Evolutionary conservation across 2,113 vertebrate species (phyloP).

Genomic region (Indri indri): DNA sequence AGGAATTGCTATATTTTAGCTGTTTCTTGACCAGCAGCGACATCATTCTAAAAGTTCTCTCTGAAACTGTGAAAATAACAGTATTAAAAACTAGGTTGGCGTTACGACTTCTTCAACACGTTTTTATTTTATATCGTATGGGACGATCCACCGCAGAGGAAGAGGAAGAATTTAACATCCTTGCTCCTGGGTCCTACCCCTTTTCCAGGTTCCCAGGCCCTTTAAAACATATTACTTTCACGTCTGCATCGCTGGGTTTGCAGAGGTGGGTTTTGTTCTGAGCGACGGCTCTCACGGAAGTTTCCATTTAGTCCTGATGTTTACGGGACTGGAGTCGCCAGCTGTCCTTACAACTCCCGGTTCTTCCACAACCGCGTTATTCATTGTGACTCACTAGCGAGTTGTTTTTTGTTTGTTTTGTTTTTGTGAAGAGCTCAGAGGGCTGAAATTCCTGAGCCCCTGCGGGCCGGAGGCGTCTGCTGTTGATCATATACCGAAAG

Average conservation of each 20-base stretch:
- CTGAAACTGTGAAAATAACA: background rate
- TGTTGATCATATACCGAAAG: fast-evolving
- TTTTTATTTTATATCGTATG: background rate
- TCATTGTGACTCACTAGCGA: fast-evolving
- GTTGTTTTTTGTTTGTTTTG: background rate
- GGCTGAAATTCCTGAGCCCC: fast-evolving
- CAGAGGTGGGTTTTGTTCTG: background rate
- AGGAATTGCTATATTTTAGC: fast-evolving
- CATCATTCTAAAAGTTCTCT: background rate
- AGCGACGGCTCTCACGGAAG: background rate
- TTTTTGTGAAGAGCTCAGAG: background rate
- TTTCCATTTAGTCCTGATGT: background rate
- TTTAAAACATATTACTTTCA: fast-evolving
- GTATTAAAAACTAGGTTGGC: background rate
- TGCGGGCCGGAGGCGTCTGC: too few species aligned
- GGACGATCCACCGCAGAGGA: too few species aligned
- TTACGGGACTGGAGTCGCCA: too few species aligned
- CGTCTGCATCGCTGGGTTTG: too few species aligned
- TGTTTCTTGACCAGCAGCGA: background rate
- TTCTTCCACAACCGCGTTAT: background rate
- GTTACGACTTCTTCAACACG: fast-evolving
- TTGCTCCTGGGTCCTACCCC: fast-evolving
- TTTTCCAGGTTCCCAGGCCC: background rate
- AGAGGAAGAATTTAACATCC: too few species aligned
- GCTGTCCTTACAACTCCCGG: too few species aligned